phyloP scores from a whole-genome alignment of 2,888 invertebrate genomes.

The Sussaba pulchella region DNA sequence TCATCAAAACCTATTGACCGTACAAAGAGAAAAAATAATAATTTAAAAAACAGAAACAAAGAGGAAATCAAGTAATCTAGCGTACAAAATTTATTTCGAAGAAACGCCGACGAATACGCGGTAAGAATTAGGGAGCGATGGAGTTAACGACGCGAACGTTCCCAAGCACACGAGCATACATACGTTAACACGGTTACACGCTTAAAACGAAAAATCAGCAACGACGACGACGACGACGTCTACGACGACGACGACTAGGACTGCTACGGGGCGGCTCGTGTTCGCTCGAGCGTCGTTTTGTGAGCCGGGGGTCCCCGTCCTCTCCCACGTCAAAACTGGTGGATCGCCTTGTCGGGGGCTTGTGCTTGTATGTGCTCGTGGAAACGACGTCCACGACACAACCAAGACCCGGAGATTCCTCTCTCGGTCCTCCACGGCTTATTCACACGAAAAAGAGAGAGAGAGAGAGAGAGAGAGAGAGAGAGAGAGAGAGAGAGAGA shows the following conservation, averaged over 20 bases:
- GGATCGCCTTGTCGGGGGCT: conserved; percentile 25
- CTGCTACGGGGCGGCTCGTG: conserved; percentile 59
- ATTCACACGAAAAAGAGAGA: too few relatives aligned
- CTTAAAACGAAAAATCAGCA: too few relatives aligned
- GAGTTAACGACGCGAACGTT: conserved; percentile 40
- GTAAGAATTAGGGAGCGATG: not conserved
- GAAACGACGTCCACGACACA: too few relatives aligned
- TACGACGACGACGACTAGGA: conserved; percentile 2
- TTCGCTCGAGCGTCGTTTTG: conserved; percentile 74
- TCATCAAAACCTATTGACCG: too few relatives aligned
- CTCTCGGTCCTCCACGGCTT: too few relatives aligned
- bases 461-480: too few relatives aligned
- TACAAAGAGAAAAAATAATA: not conserved
- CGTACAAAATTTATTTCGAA: conserved; percentile 43
- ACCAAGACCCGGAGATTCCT: too few relatives aligned
- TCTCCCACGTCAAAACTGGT: conserved; percentile 73
- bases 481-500: too few relatives aligned
- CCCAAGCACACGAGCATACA: conserved; percentile 7
- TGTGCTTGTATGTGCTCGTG: too few relatives aligned
- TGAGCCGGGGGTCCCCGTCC: conserved; percentile 72
- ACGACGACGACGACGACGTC: conserved; percentile 16
- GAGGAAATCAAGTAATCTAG: not conserved
- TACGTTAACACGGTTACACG: too few relatives aligned
- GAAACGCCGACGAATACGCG: conserved; percentile 35
- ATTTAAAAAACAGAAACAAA: not conserved